phyloP scores from a whole-genome alignment of 2,888 invertebrate genomes.

The Drosophila fungiperda region DNA sequence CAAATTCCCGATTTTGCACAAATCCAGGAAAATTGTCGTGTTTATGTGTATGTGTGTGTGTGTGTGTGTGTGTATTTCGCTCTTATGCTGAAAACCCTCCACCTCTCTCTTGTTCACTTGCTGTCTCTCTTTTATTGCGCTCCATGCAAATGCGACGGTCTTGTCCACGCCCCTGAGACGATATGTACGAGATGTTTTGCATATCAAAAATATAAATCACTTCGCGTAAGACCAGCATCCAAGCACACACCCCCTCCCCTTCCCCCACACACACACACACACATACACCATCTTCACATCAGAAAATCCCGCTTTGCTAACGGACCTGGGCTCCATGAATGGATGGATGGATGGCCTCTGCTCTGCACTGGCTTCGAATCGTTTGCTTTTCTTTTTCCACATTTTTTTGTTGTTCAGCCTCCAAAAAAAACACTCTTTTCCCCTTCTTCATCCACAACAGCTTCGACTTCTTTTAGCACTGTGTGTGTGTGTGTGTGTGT shows the following conservation, averaged over 20 bases:
- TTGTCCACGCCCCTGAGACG: conserved; percentile 70
- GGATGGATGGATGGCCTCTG: conserved; percentile 57
- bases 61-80: conserved; percentile 1
- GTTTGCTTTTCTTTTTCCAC: conserved; percentile 47
- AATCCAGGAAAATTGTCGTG: conserved; percentile 62
- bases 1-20: conserved; percentile 76
- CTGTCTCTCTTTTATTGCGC: conserved; percentile 18
- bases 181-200: conserved; percentile 74
- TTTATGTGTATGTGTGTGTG: conserved; percentile 4
- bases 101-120: conserved; percentile 4
- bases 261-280: too few relatives aligned
- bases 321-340: conserved; percentile 55
- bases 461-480: conserved; percentile 3
- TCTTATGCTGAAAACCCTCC: conserved; percentile 2
- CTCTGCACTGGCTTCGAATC: conserved; percentile 56
- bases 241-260: conserved; percentile 10
- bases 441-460: background rate
- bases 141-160: conserved; percentile 65
- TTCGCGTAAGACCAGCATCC: conserved; percentile 77
- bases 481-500: conserved; percentile 12
- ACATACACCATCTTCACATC: too few relatives aligned
- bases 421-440: background rate
- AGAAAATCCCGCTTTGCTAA: conserved; percentile 16
- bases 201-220: conserved; percentile 82
- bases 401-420: conserved; percentile 4